Base-by-base conservation (phyloP, 1,140 invertebrate species). In the Cotesia glomerata region DNA sequence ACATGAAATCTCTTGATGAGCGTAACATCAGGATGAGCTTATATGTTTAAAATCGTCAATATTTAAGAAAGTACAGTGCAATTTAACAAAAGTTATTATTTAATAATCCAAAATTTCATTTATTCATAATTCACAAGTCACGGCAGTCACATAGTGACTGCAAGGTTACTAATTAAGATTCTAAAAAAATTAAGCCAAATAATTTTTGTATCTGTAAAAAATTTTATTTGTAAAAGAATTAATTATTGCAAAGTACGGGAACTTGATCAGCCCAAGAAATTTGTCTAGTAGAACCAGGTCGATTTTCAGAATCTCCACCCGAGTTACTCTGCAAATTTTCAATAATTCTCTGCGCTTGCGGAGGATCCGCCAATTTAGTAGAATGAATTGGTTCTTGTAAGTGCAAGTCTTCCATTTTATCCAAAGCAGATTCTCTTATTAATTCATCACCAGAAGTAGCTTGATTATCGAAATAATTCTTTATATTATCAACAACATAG, bases 401-500 rank as follows among this genome's bases (percentile, higher is more conserved):
- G 5, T 71, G 32, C 13, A 52, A 16, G n/a, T 68, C 5, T 11
- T 14, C 32, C 7, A 11, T n/a, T 13, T 51, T 45, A 49, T 56
- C 34, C 14, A 13, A 49, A 16, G 0, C 13, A 16, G 5, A 8
- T 49, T 18, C 69, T 34, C 16, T 36, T 9, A 7, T 11, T 26
- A 26, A 26, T 26, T 26, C 16, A 58, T 58, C 18, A 52, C 61
- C 59, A 11, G 59, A 63, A 39, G 66, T 13, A 16, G 51, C 66
- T 36, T 45, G 13, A 13, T 58, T 66, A 3, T 74, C 90, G 26
- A 92, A 90, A 79, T 92, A 90, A 76, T 91, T 88, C 39, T 89
- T 85, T 32, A 93, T 87, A 76, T 90, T 91, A 65, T 91, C 86
- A 8, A 90, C 88, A 2, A 91, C 83, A 70, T 91, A 87, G 18